A percentile compares a stretch with the other conserved stretches of the same genome.
These are phyloP conservation scores for Allygus modestus DNA, from an alignment of 2,888 invertebrate species.

Conservation along the genomic window DNA sequence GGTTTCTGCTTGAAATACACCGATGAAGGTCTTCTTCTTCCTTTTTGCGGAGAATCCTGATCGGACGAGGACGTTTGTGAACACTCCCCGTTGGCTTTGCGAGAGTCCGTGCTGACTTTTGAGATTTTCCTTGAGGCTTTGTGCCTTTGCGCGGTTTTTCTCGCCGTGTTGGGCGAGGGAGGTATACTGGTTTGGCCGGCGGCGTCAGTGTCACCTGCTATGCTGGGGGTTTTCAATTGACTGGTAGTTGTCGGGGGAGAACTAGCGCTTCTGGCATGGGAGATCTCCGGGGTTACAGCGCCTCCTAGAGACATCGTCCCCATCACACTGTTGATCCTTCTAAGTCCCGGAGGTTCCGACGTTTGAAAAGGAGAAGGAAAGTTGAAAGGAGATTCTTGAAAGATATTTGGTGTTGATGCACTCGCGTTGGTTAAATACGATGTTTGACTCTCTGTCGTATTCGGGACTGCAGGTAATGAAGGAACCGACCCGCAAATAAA, in stretches of 20 bases:
- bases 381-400: constrained; percentile 43
- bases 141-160: constrained; percentile 45
- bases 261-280: constrained; percentile 56
- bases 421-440: constrained; percentile 16
- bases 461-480: constrained; percentile 4
- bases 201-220: constrained; percentile 39
- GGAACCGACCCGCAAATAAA: constrained; percentile 39
- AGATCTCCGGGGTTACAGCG: background rate
- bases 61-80: constrained; percentile 74
- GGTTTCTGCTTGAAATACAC: constrained; percentile 57
- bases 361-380: constrained; percentile 11
- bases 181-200: constrained; percentile 42
- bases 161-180: constrained; percentile 57
- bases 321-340: constrained; percentile 61
- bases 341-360: constrained; percentile 41
- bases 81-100: constrained; percentile 60
- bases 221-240: background rate
- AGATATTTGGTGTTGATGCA: constrained; percentile 43
- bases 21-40: constrained; percentile 66
- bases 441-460: constrained; percentile 10
- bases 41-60: constrained; percentile 74
- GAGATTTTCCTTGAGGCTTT: constrained; percentile 60
- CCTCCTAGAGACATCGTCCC: constrained; percentile 54
- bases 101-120: constrained; percentile 55
- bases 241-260: constrained; percentile 44